Evolutionary conservation across 2,888 invertebrate species (phyloP).

Genomic region (Cosmia pyralina): DNA sequence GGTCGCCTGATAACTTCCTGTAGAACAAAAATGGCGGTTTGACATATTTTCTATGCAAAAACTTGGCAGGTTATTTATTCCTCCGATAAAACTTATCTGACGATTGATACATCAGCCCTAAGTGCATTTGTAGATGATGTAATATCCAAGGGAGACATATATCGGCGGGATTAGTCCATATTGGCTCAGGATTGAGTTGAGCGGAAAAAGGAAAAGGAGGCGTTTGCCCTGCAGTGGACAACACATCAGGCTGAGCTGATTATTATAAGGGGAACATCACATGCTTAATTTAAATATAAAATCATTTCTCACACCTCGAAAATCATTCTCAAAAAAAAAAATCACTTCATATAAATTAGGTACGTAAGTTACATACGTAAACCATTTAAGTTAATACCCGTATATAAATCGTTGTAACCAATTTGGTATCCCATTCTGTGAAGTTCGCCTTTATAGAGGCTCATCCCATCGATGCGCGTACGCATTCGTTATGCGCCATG

Average conservation of each 20-base stretch:
- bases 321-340: slow-evolving; percentile 29
- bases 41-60: no score
- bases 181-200: neutral
- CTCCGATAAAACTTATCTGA: no score
- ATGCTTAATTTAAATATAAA: slow-evolving; percentile 27
- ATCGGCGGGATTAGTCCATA: neutral
- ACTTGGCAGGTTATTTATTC: no score
- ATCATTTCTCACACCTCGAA: slow-evolving; percentile 44
- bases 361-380: slow-evolving; percentile 57
- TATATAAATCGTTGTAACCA: slow-evolving; percentile 75
- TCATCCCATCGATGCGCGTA: slow-evolving; percentile 70
- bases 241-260: neutral
- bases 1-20: no score
- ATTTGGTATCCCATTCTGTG: slow-evolving; percentile 78
- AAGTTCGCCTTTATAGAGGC: slow-evolving; percentile 71
- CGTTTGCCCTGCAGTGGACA: no score
- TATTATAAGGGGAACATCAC: neutral
- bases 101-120: no score
- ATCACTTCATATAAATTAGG: slow-evolving; percentile 49
- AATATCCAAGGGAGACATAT: neutral
- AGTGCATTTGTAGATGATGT: neutral
- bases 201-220: neutral
- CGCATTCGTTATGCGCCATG: slow-evolving; percentile 84
- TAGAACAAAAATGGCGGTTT: no score
- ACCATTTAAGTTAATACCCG: slow-evolving; percentile 66